Base-by-base conservation (phyloP, 2,888 invertebrate species). In the Blastobasis adustella region DNA sequence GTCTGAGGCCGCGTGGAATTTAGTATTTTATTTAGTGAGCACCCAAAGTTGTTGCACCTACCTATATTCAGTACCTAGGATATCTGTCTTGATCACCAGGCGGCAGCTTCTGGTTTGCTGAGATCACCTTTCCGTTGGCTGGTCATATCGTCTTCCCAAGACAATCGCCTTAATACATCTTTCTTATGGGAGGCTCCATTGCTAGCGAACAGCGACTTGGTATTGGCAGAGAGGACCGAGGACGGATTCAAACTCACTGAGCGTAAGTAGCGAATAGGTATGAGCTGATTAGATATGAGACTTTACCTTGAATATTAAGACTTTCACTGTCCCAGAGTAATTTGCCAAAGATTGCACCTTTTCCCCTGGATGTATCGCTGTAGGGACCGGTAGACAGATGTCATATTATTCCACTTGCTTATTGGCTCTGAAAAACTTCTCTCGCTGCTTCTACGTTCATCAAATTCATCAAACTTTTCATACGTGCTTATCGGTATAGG, bases 61-160 rank as follows among this genome's bases (percentile, higher is more conserved):
- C 23, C 23, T 23, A 23, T 23, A 23, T 23, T 23, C 23, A 23
- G 23, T 23, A n/a, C n/a, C n/a, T n/a, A 23, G 23, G 23, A 23
- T 23, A 23, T 23, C 23, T 23, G 23, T 23, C 23, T 23, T 3
- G 23, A 8, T 50, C 10, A 23, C 36, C 55, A 80, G 82, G 73
- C 69, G 4, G 63, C 66, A 10, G 49, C 59, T 6, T 57, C 49
- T 7, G 58, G 63, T 10, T 58, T 76, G 0, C 72, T 82, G 7
- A 58, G 67, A 4, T 64, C 64, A 1, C 83, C 84, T 5, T 78
- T 68, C 51, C 79, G 83, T 6, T 85, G 85, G 85, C 57, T 85
- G 5, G 61, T 73, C 0, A 49, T 80, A 0, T 56, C 63, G 3
- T 57, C 60, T 2, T 57, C 62, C 3, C 56, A 60, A 9, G 52